Percentiles rank a stretch among this genome's conserved stretches.
Evolutionary conservation across 2,113 vertebrate genomes (phyloP).

Genomic region (Casuarius casuarius): DNA sequence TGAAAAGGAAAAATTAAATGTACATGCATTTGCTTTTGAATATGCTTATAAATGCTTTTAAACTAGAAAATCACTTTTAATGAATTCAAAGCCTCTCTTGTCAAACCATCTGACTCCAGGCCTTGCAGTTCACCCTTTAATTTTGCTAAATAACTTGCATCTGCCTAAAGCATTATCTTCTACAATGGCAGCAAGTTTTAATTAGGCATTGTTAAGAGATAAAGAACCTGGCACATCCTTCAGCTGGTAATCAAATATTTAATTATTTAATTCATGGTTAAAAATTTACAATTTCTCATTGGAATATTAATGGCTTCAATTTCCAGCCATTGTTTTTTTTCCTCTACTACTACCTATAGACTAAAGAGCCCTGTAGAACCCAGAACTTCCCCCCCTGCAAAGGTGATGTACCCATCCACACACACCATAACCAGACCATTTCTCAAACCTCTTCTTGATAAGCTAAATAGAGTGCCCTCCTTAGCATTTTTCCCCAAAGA

Average conservation of each 20-base stretch:
- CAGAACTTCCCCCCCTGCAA: not conserved
- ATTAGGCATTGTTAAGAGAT: not conserved
- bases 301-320: not conserved
- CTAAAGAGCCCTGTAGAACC: not conserved
- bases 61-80: not conserved
- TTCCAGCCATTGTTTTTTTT: not conserved
- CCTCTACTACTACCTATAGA: not conserved
- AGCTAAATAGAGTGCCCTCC: not conserved
- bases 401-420: not conserved
- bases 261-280: not conserved
- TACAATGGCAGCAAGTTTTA: not conserved
- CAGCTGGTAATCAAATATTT: not conserved
- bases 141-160: not conserved
- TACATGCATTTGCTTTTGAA: rapidly evolving
- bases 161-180: not conserved
- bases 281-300: not conserved
- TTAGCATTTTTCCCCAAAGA: not conserved
- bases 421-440: rapidly evolving
- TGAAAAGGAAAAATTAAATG: not conserved
- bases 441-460: not conserved
- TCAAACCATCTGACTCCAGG: not conserved
- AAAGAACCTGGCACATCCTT: rapidly evolving
- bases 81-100: not conserved
- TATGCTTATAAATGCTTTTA: not conserved
- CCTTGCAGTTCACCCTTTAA: not conserved